phyloP scores from a whole-genome alignment of 2,797 vertebrate genomes.

The Rhadinocentrus ornatus region DNA sequence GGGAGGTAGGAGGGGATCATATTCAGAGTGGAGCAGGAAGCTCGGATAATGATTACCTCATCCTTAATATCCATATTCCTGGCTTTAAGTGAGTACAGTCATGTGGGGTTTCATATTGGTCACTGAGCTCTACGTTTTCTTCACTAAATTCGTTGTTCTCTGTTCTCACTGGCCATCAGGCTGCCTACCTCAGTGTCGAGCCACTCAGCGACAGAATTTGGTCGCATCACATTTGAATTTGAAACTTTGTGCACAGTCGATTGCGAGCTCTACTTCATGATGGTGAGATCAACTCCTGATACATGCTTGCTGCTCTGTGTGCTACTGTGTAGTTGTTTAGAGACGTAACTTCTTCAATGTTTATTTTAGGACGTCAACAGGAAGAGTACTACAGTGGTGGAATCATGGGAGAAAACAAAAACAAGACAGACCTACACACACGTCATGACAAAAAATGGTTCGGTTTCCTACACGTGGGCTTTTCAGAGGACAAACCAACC shows the following conservation, averaged over 20 bases:
- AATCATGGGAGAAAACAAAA: constrained; percentile 94
- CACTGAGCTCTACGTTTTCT: constrained; percentile 1
- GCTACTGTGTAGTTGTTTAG: not conserved
- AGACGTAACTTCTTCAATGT: not conserved
- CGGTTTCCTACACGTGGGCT: constrained; percentile 96
- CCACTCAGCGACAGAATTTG: constrained; percentile 87
- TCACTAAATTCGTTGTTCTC: constrained; percentile 12
- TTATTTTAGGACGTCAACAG: constrained; percentile 91
- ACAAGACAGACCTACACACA: constrained; percentile 92
- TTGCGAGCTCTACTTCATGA: constrained; percentile 98
- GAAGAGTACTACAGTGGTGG: constrained; percentile 94
- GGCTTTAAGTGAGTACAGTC: constrained; percentile 92
- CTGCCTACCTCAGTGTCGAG: constrained; percentile 89
- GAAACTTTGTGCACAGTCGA: constrained; percentile 91
- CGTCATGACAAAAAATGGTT: constrained; percentile 91
- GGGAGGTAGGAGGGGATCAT: constrained; percentile 96
- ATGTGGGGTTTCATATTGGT: not conserved
- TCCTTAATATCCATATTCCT: constrained; percentile 92
- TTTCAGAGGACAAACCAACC: constrained; percentile 95
- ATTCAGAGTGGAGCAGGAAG: constrained; percentile 92
- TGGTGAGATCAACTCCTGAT: constrained; percentile 83
- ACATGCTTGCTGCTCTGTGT: not conserved
- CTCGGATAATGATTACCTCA: constrained; percentile 97
- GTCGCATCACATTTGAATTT: constrained; percentile 94
- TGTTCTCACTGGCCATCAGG: constrained; percentile 68